Evolutionary conservation across 2,888 invertebrate species (phyloP), one percentile per base, ranked within the genome.

Genomic region (Cheilosia grossa): DNA sequence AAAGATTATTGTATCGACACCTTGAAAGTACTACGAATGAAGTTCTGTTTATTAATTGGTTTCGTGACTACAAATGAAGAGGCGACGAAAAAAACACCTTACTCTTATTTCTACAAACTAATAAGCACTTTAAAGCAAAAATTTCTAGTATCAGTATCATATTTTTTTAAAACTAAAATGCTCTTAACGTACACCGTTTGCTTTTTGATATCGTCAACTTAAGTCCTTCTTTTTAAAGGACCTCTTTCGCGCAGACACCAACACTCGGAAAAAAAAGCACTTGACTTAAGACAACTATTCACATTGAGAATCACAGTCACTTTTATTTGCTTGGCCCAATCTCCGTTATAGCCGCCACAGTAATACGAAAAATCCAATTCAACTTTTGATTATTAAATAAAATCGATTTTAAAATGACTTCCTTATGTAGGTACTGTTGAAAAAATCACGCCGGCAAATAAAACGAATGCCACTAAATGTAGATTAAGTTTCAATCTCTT

Each of bases 331-430:
- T 47, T 77, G 51, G 24, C 53, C 49, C 51, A 59, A 67, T 24
- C 53, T 63, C 37, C 9, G 37, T 44, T 54, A 70, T 69, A 56
- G 78, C 24, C 63, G 37, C 61, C 54, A 61, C 63, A 63, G 30
- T 69, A 78, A 70, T 78, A 42, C 61, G 47, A 61, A 49, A 17
- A 63, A 15, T 64, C 54, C 27, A 10, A 24, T 2, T 54, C 56
- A 27, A 54, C 47, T 17, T 69, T 66, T 47, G 74, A 74, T 70
- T 83, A 54, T 70, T 75, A 74, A 80, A 80, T 70, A 61, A 67
- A 79, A 63, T 79, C 49, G 73, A 69, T 73, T 79, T 56, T 49
- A 54, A 74, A 80, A 33, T 80, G 69, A 70, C 70, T 74, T 75
- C 69, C 74, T 74, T 80, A 83, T 74, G 69, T 75, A 21, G n/a